Base-by-base conservation (phyloP, 2,888 invertebrate genomes). In the Zaprionus bogoriensis region DNA sequence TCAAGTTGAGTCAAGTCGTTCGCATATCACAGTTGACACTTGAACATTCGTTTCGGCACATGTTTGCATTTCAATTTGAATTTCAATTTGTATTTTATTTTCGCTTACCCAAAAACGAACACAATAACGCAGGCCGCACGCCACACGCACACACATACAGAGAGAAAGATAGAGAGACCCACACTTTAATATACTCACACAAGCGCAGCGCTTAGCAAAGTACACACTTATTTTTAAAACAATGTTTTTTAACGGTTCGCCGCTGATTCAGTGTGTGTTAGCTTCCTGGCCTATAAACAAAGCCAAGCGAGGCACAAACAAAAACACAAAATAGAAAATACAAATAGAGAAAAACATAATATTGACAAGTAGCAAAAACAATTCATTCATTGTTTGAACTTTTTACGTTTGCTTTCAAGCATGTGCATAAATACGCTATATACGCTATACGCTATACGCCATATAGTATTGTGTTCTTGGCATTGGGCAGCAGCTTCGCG, bases 1-100 rank as follows among this genome's bases (percentile, higher is more conserved):
- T 86, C 72, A 80, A 63, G 65, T 68, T 67, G 74, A 84, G 78
- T 81, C 78, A 78, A 84, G 71, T 81, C 74, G 58, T 60, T 77
- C 83, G 71, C 81, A 74, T 78, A 74, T 84, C 81, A 81, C 45
- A 62, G 74, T 69, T 84, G 82, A 83, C 82, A 83, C 80, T 86
- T 86, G 76, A 74, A 83, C 76, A 80, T 77, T 82, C 58, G 75
- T 77, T 68, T 79, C 54, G 63, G 82, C 72, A 75, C 67, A 79
- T 82, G 73, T 82, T 73, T 79, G 82, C 79, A 67, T 77, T 85
- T 85, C 82, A 73, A 78, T 67, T 78, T 74, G 23, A 60, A 70
- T 62, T 75, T 67, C 7, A 64, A 52, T 69, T 76, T 58, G 60
- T 71, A 51, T 58, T 50, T 42, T 71, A 63, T 42, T 69, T 59